Percentiles rank a stretch among this genome's conserved stretches.
These are phyloP conservation scores for Grammomys dolichurus DNA, from an alignment of 2,113 vertebrate species.

Conservation along the genomic window DNA sequence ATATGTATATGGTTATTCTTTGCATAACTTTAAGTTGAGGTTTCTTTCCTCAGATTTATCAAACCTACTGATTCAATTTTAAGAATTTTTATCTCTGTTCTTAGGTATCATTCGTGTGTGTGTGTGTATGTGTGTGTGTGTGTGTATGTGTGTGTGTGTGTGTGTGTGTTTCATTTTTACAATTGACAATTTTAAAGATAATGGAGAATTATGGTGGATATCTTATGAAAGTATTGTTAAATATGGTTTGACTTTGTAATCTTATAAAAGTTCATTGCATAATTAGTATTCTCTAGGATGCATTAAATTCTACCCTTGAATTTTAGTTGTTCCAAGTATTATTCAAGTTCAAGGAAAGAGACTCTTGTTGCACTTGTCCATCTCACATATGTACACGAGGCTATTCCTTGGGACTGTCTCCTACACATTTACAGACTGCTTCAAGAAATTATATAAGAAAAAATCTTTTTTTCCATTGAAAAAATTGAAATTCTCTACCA, in stretches of 20 bases:
- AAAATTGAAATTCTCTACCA: not conserved
- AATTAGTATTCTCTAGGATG: not conserved
- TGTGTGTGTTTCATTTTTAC: not conserved
- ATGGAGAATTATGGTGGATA: not conserved
- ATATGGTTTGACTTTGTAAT: not conserved
- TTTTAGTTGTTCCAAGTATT: not conserved
- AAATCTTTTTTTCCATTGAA: not conserved
- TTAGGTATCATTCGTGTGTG: not conserved
- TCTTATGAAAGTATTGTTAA: not conserved
- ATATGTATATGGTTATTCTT: not conserved
- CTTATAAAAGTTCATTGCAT: not conserved
- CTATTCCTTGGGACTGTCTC: rapidly evolving
- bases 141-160: not conserved
- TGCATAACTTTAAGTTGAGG: not conserved
- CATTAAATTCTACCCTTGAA: not conserved
- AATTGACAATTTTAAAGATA: not conserved
- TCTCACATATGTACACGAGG: rapidly evolving
- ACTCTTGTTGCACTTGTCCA: not conserved
- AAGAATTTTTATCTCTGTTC: not conserved
- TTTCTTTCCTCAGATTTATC: not conserved
- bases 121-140: not conserved
- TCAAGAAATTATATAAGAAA: conserved; percentile 3
- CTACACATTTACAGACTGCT: not conserved
- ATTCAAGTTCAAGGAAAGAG: not conserved
- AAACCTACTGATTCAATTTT: not conserved